Base-by-base conservation (phyloP, 2,888 invertebrate species). In the Dione vanillae region DNA sequence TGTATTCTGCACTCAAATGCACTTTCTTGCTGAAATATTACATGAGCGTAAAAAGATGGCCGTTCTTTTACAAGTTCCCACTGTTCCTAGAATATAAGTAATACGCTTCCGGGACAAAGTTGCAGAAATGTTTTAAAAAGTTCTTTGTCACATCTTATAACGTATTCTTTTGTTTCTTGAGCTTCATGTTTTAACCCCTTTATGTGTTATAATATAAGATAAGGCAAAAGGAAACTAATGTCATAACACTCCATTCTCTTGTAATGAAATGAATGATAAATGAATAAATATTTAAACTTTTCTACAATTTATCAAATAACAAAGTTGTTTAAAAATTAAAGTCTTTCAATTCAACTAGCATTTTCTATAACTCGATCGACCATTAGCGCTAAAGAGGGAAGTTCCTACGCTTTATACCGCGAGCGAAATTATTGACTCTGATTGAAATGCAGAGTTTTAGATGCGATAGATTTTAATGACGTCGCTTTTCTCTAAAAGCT, bases 11-110 rank as follows among this genome's bases (percentile, higher is more conserved):
- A 62, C 62, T 62, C 68, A 12, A 68, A 54, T 68, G 68, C 68
- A 68, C 62, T 68, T 61, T n/a, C 62, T 40, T 41, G 52, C 54
- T 62, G 68, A 69, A 69, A 69, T 69, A 69, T 64, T 64, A 54
- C 35, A 27, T 19, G 67, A 43, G 41, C 43, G 49, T 45, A 49
- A 45, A n/a, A n/a, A n/a, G n/a, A n/a, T n/a, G n/a, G n/a, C n/a
- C n/a, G n/a, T n/a, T n/a, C n/a, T n/a, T n/a, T n/a, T n/a, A n/a
- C n/a, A n/a, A n/a, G n/a, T n/a, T n/a, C n/a, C n/a, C n/a, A n/a
- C n/a, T n/a, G n/a, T n/a, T n/a, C n/a, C n/a, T n/a, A 27, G 49
- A 52, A 52, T 43, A 62, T 62, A 61, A 61, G 35, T 61, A 43
- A 52, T 59, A 43, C 12, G 43, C 40, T 35, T 6, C 7, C 47